phyloP scores from a whole-genome alignment of 2,797 vertebrate species.

The Hyperoplus immaculatus region DNA sequence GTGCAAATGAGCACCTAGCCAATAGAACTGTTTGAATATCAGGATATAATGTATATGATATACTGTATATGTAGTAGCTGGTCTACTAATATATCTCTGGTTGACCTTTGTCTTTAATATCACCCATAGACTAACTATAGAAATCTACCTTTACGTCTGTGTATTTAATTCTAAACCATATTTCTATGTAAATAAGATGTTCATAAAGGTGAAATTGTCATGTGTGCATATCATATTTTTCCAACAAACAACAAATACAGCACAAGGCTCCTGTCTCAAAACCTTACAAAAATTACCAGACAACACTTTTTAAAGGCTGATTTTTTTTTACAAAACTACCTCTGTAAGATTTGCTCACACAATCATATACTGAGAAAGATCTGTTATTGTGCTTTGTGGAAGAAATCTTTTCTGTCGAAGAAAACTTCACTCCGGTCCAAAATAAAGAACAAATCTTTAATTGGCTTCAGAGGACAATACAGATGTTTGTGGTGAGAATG shows the following conservation, averaged over 20 bases:
- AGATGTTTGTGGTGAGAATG: no score
- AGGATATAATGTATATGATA: constrained; percentile 14
- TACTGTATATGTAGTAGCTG: constrained; percentile 42
- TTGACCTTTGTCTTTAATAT: constrained; percentile 2
- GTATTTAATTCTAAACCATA: not conserved
- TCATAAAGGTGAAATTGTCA: not conserved
- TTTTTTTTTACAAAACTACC: not conserved
- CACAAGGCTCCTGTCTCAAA: no score
- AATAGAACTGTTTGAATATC: not conserved
- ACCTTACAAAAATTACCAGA: not conserved
- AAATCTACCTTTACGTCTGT: constrained; percentile 5
- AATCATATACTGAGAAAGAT: not conserved
- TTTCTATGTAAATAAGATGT: constrained; percentile 7
- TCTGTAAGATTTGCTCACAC: not conserved
- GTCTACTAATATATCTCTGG: constrained; percentile 44
- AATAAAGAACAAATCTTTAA: no score
- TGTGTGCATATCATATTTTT: not conserved
- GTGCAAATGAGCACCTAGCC: not conserved
- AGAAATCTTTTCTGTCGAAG: no score
- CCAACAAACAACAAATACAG: constrained; percentile 18
- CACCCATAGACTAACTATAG: not conserved
- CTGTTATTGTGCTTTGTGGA: not conserved
- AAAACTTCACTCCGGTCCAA: no score
- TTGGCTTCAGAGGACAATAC: no score
- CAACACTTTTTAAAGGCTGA: not conserved